These are phyloP conservation scores for Cylas formicarius DNA, from an alignment of 1,140 invertebrate species.

Conservation along the genomic window DNA sequence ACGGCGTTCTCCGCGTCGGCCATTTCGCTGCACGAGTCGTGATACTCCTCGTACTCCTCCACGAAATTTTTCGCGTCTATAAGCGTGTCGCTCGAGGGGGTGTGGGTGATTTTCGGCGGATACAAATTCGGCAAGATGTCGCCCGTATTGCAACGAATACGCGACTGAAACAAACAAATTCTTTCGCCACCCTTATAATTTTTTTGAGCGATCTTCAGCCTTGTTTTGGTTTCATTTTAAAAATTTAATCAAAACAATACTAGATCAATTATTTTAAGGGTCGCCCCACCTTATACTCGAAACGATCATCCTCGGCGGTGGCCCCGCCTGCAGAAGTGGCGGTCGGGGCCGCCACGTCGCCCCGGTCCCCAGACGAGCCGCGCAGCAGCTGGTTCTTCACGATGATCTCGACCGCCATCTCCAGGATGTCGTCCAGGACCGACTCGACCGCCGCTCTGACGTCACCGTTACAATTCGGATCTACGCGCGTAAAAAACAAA, in stretches of 20 bases:
- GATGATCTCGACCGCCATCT: constrained; percentile 33
- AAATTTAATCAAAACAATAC: no score
- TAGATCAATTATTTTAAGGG: no score
- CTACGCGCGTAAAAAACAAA: no score
- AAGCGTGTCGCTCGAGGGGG: constrained; percentile 30
- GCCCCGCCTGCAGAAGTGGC: background rate
- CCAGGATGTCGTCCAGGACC: constrained; percentile 31
- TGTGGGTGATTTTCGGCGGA: constrained; percentile 28
- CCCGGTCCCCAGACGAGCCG: background rate
- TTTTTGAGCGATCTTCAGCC: no score
- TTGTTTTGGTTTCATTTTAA: background rate
- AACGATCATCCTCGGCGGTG: constrained; percentile 9
- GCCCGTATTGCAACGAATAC: constrained; percentile 27
- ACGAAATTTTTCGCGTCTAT: constrained; percentile 37
- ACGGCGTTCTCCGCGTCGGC: constrained; percentile 25
- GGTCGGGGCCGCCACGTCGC: background rate
- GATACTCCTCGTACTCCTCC: constrained; percentile 40
- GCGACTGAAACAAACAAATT: constrained; percentile 15
- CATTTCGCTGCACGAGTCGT: constrained; percentile 37
- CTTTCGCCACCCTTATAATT: no score
- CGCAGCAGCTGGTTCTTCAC: constrained; percentile 25
- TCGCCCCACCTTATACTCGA: constrained; percentile 9
- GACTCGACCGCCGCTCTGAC: constrained; percentile 23
- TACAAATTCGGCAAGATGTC: constrained; percentile 24
- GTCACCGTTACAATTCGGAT: no score